Base-by-base conservation (phyloP, 2,888 invertebrate genomes). In the Volucella inanis region DNA sequence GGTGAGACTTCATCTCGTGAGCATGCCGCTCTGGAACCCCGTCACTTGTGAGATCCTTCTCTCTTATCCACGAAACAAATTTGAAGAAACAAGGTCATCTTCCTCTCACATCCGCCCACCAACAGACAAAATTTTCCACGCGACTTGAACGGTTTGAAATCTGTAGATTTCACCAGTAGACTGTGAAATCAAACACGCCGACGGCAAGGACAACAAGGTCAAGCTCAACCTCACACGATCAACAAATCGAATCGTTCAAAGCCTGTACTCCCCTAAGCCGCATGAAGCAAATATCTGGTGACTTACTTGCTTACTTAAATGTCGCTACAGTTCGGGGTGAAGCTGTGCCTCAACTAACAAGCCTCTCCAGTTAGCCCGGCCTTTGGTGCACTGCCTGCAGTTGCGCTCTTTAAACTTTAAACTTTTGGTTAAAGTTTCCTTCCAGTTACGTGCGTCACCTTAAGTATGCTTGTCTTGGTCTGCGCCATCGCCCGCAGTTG, bases 21-120 rank as follows among this genome's bases (percentile, higher is more conserved):
- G 93, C 99, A 99, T 93, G 99, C 99, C 88, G 99, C 99, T 76
- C 94, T 99, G 55, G 99, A 99, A 93, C 99, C 99, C 0, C 93
- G 99, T 74, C 99, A 99, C 91, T 94, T 91, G 98, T 98, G 88
- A 99, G 99, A 93, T 98, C 98, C 65, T 99, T 99, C 92, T 99
- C 99, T 55, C 96, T 99, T 91, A 99, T 99, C 91, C 99, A 99
- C 93, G 99, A 99, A 93, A 99, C 99, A 9, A 99, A 99, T 93
- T 93, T 99, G 91, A 99, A 99, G 94, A 99, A 99, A 92, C 99
- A 99, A 92, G 99, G 99, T 88, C 92, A 99, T 92, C 93, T 99
- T 88, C 99, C 99, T 0, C 93, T 99, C 86, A 99, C 99, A 0
- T 99, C 99, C 93, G 95, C 96, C 94, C 96, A 90, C 98, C 99